Base-by-base conservation (phyloP, 2,888 invertebrate genomes). In the Chymomyza fuscimana region DNA sequence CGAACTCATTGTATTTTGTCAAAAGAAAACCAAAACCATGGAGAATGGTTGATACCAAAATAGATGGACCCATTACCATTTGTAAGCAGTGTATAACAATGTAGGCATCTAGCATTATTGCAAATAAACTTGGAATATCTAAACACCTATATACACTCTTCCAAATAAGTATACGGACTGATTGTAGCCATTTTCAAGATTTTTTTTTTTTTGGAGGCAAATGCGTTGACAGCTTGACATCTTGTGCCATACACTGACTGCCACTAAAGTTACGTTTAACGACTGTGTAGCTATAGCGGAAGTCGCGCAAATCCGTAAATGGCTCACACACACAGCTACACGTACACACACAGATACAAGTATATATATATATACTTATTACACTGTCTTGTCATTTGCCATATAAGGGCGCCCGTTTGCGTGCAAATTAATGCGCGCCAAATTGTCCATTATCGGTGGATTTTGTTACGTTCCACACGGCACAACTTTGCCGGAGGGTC, bases 191-290 rank as follows among this genome's bases (percentile, higher is more conserved):
- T 54, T 19, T 54, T 60, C 12, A 12, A 12, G 19, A 54, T 4
- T 10, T 19, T 54, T 51, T 4, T 10, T 19, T 54, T 51, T 16
- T 51, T 15, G 51, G 54, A 54, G 22, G 54, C 19, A 73, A 74
- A 79, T 82, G 73, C 73, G 79, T 76, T 85, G 82, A 82, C 85
- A 85, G 82, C 78, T 83, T 77, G 86, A 79, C 79, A 82, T 82
- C 79, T 85, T 75, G 75, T 73, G 54, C 56, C 63, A 63, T 74
- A 74, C 72, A 64, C 60, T 65, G 64, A 36, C 16, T 22, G 51
- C 50, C 46, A 64, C 60, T 56, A 67, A 67, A 67, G 46, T 71
- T 60, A 15, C 51, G 19, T 56, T 62, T 63, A 72, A 62, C 36
- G 62, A 61, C 61, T 62, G 52, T 64, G 65, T 62, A 61, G 71